Evolutionary conservation across 2,113 vertebrate genomes (phyloP).

Genomic region (Ptilonorhynchus violaceus): DNA sequence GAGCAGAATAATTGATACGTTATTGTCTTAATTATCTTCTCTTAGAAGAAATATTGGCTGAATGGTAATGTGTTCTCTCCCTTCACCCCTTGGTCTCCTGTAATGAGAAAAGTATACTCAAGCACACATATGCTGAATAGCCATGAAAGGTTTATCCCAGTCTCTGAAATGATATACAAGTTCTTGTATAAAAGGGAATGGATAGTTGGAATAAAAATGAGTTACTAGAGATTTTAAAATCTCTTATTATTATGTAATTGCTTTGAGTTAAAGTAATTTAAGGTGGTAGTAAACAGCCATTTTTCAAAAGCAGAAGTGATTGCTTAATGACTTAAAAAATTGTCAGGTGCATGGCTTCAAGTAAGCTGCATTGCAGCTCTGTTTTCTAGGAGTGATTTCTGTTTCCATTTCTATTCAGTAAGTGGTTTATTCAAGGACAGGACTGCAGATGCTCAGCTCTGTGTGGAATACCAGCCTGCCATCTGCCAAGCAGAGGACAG

Average conservation of each 20-base stretch:
- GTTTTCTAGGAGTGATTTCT: background rate
- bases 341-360: background rate
- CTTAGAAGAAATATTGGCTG: background rate
- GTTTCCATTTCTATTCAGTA: slow-evolving; percentile 10
- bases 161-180: background rate
- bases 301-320: background rate
- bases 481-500: slow-evolving; percentile 55
- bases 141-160: background rate
- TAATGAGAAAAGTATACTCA: background rate
- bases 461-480: slow-evolving; percentile 38
- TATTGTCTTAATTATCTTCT: background rate
- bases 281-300: background rate
- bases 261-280: background rate
- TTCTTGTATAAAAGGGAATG: background rate
- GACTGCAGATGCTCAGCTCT: slow-evolving; percentile 51
- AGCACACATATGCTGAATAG: background rate
- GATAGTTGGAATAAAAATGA: background rate
- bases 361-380: background rate
- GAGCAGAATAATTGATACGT: background rate
- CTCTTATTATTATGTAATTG: background rate
- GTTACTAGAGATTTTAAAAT: background rate
- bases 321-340: background rate
- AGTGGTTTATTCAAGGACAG: slow-evolving; percentile 34
- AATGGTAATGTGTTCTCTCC: background rate
- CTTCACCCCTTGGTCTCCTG: background rate